phyloP scores from a whole-genome alignment of 2,113 vertebrate genomes.

The Proterorhinus semilunaris region DNA sequence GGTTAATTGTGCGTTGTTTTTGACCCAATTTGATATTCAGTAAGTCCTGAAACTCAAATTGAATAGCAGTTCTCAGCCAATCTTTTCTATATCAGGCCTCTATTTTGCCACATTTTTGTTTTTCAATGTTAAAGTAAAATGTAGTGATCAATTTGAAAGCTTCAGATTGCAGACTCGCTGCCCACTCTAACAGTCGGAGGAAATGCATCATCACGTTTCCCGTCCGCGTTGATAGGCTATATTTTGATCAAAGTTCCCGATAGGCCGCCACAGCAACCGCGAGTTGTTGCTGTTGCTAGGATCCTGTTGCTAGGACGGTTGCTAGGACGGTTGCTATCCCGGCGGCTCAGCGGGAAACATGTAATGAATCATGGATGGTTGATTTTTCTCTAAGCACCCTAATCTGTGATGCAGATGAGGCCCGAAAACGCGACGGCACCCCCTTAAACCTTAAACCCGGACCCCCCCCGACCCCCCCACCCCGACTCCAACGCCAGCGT shows the following conservation, averaged over 20 bases:
- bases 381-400: slow-evolving; percentile 82
- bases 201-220: slow-evolving; percentile 49
- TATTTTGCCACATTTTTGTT: neutral
- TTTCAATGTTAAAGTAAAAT: neutral
- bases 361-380: slow-evolving; percentile 95
- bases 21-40: too few relatives aligned
- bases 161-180: slow-evolving; percentile 8
- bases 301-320: slow-evolving; percentile 91
- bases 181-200: slow-evolving; percentile 20
- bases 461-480: slow-evolving; percentile 40
- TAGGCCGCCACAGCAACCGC: slow-evolving; percentile 69
- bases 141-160: neutral
- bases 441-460: slow-evolving; percentile 69
- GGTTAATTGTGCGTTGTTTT: too few relatives aligned
- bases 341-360: slow-evolving; percentile 82
- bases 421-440: slow-evolving; percentile 38
- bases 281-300: slow-evolving; percentile 86
- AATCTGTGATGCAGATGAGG: slow-evolving; percentile 94
- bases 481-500: slow-evolving; percentile 60
- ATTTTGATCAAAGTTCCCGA: slow-evolving; percentile 62
- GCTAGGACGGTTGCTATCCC: slow-evolving; percentile 84
- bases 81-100: too few relatives aligned
- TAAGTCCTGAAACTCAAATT: too few relatives aligned
- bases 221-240: slow-evolving; percentile 70
- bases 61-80: too few relatives aligned